Conservation (phyloP, 2,888 invertebrate species). For the Trachelus stipa region DNA sequence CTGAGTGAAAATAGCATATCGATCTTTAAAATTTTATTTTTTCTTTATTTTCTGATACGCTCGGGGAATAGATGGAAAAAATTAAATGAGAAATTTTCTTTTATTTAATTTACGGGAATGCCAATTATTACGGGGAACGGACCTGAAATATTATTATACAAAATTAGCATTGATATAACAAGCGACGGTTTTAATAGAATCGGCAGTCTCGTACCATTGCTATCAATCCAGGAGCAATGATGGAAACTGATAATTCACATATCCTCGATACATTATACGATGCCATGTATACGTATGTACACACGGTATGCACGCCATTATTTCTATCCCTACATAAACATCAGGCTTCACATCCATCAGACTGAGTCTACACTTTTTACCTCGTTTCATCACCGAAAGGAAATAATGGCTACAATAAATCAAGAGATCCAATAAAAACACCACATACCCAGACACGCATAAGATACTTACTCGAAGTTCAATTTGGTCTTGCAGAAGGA, state of each 20-base stretch:
- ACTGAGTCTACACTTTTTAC: not conserved
- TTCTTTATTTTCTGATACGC: not conserved
- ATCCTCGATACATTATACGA: not conserved
- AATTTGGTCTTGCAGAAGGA: not conserved
- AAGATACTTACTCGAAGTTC: not conserved
- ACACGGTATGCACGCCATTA: not conserved
- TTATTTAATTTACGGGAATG: not conserved
- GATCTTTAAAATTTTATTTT: not conserved
- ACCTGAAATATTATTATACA: slow-evolving; percentile 33
- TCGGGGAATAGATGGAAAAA: not conserved
- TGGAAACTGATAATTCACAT: not conserved
- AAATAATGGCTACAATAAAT: not conserved
- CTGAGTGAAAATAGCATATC: not conserved
- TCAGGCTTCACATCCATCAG: not conserved
- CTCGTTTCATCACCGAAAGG: not conserved
- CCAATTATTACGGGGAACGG: slow-evolving; percentile 7
- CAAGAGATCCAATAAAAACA: not conserved
- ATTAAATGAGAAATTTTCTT: slow-evolving; percentile 4
- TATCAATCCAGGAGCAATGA: not conserved
- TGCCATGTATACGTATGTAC: not conserved
- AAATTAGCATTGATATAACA: slow-evolving; percentile 37
- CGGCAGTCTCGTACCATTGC: slow-evolving; percentile 14
- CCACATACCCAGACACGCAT: not conserved
- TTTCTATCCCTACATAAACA: not conserved
- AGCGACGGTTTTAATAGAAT: slow-evolving; percentile 33